A percentile compares a stretch with the other conserved stretches of the same genome.
Conservation (phyloP, 1,140 invertebrate genomes). For the Conopomorpha cramerella region DNA sequence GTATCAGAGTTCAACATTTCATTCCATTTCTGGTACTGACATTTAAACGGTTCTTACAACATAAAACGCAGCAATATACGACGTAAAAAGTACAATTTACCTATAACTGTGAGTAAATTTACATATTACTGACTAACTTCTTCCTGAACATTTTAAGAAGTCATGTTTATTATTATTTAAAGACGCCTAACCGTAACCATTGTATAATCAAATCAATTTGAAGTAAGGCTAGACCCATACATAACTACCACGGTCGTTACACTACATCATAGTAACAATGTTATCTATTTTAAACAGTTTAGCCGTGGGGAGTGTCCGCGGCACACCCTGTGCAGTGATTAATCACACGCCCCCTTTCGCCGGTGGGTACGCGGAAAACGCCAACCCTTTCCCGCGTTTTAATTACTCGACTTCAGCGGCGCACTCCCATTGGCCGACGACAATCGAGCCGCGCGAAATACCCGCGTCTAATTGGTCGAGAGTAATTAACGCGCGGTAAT, state of each 20-base stretch:
- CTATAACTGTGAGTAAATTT: no score
- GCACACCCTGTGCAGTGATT: slow-evolving; percentile 24
- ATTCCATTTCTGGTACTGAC: no score
- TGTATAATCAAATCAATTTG: slow-evolving; percentile 2
- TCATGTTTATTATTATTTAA: no score
- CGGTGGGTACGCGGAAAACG: slow-evolving; percentile 34
- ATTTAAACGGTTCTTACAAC: no score
- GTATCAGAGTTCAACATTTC: no score
- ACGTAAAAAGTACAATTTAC: no score
- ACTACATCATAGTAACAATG: background rate
- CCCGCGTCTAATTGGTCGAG: slow-evolving; percentile 42
- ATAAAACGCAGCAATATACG: no score
- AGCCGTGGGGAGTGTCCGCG: no score
- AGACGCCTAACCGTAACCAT: background rate
- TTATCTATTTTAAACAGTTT: no score
- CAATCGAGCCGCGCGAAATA: slow-evolving; percentile 22
- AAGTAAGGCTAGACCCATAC: background rate
- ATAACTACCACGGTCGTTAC: no score
- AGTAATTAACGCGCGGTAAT: slow-evolving; percentile 52
- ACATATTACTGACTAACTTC: no score
- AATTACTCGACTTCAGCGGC: slow-evolving; percentile 51
- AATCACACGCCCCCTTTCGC: slow-evolving; percentile 25
- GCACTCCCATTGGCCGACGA: slow-evolving; percentile 28
- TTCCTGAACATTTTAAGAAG: no score
- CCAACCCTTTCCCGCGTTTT: slow-evolving; percentile 53